Percentiles rank a stretch among this genome's conserved stretches.
Conservation (phyloP, 2,113 vertebrate species). For the Oreotrochilus melanogaster region DNA sequence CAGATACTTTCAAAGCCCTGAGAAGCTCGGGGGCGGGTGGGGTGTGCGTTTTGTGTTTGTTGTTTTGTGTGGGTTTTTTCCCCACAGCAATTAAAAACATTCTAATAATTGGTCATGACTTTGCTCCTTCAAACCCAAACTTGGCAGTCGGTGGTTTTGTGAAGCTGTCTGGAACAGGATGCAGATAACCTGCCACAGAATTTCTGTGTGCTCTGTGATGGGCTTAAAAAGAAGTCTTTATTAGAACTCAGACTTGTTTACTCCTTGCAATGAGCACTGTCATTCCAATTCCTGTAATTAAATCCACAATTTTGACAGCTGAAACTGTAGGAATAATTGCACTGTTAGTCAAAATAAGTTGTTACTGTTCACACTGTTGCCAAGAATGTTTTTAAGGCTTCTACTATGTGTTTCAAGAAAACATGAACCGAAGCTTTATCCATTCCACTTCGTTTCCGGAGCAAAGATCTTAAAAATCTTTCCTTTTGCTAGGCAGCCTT, state of each 20-base stretch:
- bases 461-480: neutral
- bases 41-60: neutral
- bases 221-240: constrained; percentile 36
- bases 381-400: constrained; percentile 23
- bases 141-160: constrained; percentile 21
- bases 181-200: constrained; percentile 37
- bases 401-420: neutral
- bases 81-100: constrained; percentile 44
- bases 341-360: constrained; percentile 7
- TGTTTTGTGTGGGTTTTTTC: neutral
- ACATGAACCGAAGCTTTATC: neutral
- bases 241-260: constrained; percentile 21
- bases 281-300: constrained; percentile 58
- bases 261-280: neutral
- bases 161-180: constrained; percentile 22
- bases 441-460: constrained; percentile 35
- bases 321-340: constrained; percentile 39
- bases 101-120: constrained; percentile 39
- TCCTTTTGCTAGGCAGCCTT: neutral
- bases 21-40: neutral
- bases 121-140: constrained; percentile 13
- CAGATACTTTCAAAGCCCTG: neutral
- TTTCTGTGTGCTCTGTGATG: neutral
- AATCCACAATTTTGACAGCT: constrained; percentile 31
- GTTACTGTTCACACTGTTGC: neutral